Base-by-base conservation (phyloP, 2,113 vertebrate genomes). In the Rhabdornis inornatus region DNA sequence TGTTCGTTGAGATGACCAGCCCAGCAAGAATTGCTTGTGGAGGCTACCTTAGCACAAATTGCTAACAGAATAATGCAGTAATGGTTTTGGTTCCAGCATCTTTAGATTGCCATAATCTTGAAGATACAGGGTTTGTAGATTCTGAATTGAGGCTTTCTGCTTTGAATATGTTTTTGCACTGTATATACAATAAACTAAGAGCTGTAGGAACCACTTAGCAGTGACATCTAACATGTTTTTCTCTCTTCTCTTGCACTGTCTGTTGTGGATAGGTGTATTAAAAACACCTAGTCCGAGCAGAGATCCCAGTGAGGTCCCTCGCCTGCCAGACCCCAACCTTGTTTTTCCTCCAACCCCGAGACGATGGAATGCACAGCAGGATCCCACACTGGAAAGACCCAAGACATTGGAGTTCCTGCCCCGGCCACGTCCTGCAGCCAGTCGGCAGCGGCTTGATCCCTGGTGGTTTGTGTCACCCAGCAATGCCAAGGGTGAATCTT, bases 341-440 rank as follows among this genome's bases (percentile, higher is more conserved):
- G 98, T 99, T 87, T 99, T 99, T 56, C 99, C 99, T 74, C 99
- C 99, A 18, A 99, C 99, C 27, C 99, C 99, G 1, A 98, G 99
- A 47, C 99, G 99, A 45, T 98, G 98, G 97, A 98, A 97, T 92
- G 92, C 97, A 72, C 98, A 98, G 91, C 97, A 98, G 87, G 98
- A 98, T 93, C 95, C 98, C 45, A 95, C 98, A 39, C 98, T 99
- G 31, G 99, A 99, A 97, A 99, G 99, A 77, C 99, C 99, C 83
- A 99, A 99, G 97, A 99, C 99, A 11, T 69, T 99, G 92, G 99
- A 99, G 97, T 99, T 99, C 93, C 97, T 99, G 69, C 98, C 99
- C 31, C 98, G 99, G 61, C 99, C 99, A 20, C 99, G 99, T 44
- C 99, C 99, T 44, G 99, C 98, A 24, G 98, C 99, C 12, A 97